Evolutionary conservation across 2,113 vertebrate species (phyloP).

Genomic region (Psittacula cyanocephala): DNA sequence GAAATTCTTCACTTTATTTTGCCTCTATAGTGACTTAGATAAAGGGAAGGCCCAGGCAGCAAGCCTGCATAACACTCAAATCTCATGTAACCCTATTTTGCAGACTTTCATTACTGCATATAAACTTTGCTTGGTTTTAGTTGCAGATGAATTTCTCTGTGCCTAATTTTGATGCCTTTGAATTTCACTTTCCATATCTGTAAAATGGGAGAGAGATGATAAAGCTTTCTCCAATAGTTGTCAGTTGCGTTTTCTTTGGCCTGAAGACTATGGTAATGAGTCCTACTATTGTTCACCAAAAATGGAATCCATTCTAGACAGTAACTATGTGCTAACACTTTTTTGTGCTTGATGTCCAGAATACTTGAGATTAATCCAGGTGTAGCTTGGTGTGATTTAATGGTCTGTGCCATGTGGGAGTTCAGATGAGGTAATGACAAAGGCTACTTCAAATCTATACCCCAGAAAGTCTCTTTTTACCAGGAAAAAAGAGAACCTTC

Average conservation of each 20-base stretch:
- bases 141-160: background rate
- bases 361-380: background rate
- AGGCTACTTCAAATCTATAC: background rate
- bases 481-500: background rate
- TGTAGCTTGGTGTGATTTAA: background rate
- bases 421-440: background rate
- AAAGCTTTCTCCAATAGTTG: background rate
- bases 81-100: background rate
- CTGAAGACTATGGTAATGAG: background rate
- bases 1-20: background rate
- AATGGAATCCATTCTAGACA: background rate
- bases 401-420: background rate
- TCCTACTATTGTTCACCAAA: background rate
- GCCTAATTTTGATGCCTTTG: background rate
- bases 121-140: background rate
- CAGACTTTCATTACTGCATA: background rate
- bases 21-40: background rate
- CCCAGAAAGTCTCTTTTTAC: background rate
- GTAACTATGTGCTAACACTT: background rate
- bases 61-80: background rate
- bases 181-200: background rate
- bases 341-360: background rate
- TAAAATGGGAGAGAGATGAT: background rate
- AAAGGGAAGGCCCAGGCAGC: background rate
- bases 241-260: background rate